A percentile compares a stretch with the other conserved stretches of the same genome.
Evolutionary conservation across 1,140 invertebrate genomes (phyloP).

Genomic region (Caenorhabditis latens): DNA sequence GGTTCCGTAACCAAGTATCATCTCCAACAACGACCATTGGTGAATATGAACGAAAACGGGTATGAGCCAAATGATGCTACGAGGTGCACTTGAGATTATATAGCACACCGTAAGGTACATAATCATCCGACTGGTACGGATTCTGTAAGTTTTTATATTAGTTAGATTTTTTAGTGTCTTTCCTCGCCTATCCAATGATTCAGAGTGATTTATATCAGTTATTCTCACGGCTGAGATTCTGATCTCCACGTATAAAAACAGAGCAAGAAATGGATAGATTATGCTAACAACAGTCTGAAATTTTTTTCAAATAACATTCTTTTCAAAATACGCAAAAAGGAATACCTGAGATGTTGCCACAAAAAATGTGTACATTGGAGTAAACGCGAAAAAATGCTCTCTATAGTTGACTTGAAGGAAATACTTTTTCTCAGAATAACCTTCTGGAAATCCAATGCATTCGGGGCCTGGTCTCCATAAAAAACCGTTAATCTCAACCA

Average conservation of each 20-base stretch:
- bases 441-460: neutral
- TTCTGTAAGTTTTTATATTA: neutral
- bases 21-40: neutral
- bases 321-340: neutral
- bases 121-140: slow-evolving; percentile 13
- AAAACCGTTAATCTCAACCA: neutral
- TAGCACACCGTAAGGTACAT: neutral
- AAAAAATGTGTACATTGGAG: neutral
- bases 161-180: neutral
- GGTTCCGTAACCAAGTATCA: neutral
- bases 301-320: neutral
- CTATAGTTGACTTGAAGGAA: neutral
- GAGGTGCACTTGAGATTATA: neutral
- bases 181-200: neutral
- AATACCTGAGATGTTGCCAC: neutral
- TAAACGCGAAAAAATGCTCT: neutral
- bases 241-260: neutral
- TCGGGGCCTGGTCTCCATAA: neutral
- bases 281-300: neutral
- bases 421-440: neutral
- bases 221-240: neutral
- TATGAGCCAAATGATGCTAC: neutral
- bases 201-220: neutral
- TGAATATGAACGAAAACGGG: neutral
- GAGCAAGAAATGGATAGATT: neutral